Conservation (phyloP, 2,888 invertebrate genomes). For the Sinhomidia bicolor region DNA sequence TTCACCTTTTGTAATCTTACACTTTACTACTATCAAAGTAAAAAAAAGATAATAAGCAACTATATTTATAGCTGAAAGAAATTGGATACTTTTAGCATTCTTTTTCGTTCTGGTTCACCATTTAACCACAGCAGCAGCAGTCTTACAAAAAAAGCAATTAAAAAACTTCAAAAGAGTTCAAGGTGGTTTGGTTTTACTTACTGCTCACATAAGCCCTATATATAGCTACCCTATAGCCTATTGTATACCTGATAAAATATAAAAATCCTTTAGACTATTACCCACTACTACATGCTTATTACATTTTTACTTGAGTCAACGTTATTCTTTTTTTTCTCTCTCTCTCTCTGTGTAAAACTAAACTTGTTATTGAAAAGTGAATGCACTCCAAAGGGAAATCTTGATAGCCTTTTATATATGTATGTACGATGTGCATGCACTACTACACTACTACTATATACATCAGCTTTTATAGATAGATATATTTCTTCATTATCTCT, state of each 20-base stretch:
- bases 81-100: constrained; percentile 7
- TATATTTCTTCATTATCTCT: constrained; percentile 10
- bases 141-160: constrained; percentile 55
- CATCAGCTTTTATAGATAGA: not conserved
- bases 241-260: constrained; percentile 24
- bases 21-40: no score
- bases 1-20: no score
- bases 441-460: not conserved
- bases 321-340: not conserved
- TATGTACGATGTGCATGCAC: no score
- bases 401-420: not conserved
- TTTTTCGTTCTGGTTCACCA: not conserved
- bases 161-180: constrained; percentile 61
- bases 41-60: no score
- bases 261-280: not conserved
- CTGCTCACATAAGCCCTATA: not conserved
- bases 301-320: not conserved
- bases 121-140: not conserved
- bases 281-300: not conserved
- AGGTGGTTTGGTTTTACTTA: constrained; percentile 30
- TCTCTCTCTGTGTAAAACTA: not conserved
- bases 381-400: constrained; percentile 13
- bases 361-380: constrained; percentile 15
- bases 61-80: no score
- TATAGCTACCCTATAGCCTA: no score